Percentiles rank a stretch among this genome's conserved stretches.
phyloP scores from a whole-genome alignment of 64 coral and sea anemone genomes.

The Astreopora myriophthalma region DNA sequence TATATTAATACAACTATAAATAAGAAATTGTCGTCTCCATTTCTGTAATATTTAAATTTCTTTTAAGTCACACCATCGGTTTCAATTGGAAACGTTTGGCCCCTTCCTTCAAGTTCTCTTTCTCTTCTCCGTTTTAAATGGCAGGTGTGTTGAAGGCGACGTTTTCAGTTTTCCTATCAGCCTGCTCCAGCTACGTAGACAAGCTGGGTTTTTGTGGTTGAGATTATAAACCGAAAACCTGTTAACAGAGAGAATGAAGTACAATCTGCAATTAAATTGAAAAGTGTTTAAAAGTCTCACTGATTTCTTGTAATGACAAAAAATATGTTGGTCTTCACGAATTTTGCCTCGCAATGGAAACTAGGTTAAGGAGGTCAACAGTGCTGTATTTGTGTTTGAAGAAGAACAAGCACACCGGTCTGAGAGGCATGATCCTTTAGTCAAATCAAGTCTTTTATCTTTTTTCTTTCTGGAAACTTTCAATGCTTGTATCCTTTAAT shows the following conservation, averaged over 20 bases:
- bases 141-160: not conserved
- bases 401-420: too few relatives aligned
- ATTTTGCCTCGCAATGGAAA: not conserved
- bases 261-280: not conserved
- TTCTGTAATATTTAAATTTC: too few relatives aligned
- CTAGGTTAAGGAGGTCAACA: not conserved
- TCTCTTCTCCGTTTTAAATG: not conserved
- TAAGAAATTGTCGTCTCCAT: too few relatives aligned
- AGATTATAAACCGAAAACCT: not conserved
- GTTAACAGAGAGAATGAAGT: not conserved
- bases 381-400: too few relatives aligned
- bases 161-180: not conserved
- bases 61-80: too few relatives aligned
- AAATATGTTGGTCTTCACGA: not conserved
- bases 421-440: too few relatives aligned
- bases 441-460: too few relatives aligned
- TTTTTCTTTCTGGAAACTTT: too few relatives aligned
- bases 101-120: not conserved
- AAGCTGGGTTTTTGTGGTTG: conserved; percentile 18
- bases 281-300: not conserved
- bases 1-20: too few relatives aligned
- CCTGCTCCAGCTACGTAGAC: not conserved
- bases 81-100: too few relatives aligned
- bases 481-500: too few relatives aligned
- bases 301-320: conserved; percentile 1